These are phyloP conservation scores for Hypanus sabinus DNA, from an alignment of 2,113 vertebrate species.

Conservation along the genomic window DNA sequence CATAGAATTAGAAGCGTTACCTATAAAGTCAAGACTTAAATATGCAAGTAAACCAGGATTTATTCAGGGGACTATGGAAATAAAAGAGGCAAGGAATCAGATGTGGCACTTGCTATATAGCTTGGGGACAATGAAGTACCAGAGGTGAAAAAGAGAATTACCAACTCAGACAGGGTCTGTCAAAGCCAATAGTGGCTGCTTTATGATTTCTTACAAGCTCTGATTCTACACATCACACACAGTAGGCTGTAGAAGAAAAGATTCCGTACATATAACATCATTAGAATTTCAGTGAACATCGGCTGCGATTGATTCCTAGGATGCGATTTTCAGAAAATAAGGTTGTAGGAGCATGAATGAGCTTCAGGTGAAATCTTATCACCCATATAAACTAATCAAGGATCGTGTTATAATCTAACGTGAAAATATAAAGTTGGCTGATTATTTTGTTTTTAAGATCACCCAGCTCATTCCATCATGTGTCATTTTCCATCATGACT, in stretches of 20 bases:
- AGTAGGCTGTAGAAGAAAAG: neutral
- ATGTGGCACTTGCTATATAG: slow-evolving; percentile 33
- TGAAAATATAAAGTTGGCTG: slow-evolving; percentile 40
- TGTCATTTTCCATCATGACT: slow-evolving; percentile 38
- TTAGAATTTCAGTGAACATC: slow-evolving; percentile 32
- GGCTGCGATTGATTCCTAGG: neutral
- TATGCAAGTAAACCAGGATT: slow-evolving; percentile 36
- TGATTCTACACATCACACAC: slow-evolving; percentile 30
- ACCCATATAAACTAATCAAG: slow-evolving; percentile 37
- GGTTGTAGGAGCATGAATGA: neutral
- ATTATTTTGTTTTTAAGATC: slow-evolving; percentile 38
- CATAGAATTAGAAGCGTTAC: slow-evolving; percentile 18
- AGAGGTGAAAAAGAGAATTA: slow-evolving; percentile 36
- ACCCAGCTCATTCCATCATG: slow-evolving; percentile 36
- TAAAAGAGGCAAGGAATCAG: slow-evolving; percentile 35
- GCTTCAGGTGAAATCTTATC: slow-evolving; percentile 36
- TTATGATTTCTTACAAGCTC: slow-evolving; percentile 34
- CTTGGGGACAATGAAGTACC: slow-evolving; percentile 26
- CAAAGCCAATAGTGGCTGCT: slow-evolving; percentile 34
- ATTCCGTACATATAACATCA: slow-evolving; percentile 24
- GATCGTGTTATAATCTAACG: slow-evolving; percentile 36
- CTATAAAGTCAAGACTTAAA: slow-evolving; percentile 20
- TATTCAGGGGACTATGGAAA: slow-evolving; percentile 32
- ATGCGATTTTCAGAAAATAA: slow-evolving; percentile 23
- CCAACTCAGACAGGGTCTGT: slow-evolving; percentile 34